A percentile compares a stretch with the other conserved stretches of the same genome.
These are phyloP conservation scores for Paratilapia polleni DNA, from an alignment of 2,113 vertebrate species.

Conservation along the genomic window DNA sequence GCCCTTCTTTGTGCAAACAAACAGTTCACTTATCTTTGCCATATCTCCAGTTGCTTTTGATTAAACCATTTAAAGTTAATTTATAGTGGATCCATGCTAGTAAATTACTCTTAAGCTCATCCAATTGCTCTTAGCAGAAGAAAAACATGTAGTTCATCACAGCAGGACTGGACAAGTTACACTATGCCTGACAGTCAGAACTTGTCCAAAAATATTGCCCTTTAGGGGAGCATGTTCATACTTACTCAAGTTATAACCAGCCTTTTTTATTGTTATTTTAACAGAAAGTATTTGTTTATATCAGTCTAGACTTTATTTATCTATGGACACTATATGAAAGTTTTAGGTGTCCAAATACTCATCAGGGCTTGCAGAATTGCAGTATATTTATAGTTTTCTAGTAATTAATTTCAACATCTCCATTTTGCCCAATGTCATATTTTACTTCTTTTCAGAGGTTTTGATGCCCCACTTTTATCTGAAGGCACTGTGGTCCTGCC, in stretches of 20 bases:
- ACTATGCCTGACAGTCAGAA: no score
- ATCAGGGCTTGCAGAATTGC: neutral
- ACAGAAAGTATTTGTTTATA: neutral
- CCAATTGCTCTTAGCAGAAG: neutral
- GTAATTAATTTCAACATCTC: neutral
- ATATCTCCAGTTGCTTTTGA: neutral
- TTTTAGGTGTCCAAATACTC: neutral
- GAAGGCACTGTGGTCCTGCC: constrained; percentile 17
- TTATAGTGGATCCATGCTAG: neutral
- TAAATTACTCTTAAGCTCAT: neutral
- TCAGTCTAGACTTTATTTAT: neutral
- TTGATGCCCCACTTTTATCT: neutral
- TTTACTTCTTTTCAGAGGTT: neutral
- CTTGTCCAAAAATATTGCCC: neutral
- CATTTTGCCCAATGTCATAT: neutral
- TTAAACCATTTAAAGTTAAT: neutral
- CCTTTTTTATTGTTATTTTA: neutral
- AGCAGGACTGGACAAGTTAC: neutral
- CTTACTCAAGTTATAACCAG: no score
- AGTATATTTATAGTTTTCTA: neutral
- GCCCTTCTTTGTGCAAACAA: neutral
- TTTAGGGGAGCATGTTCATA: neutral
- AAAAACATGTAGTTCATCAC: neutral
- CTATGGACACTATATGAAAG: neutral
- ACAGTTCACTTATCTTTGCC: constrained; percentile 2